Evolutionary conservation across 2,113 vertebrate genomes (phyloP).

Genomic region (Mobula hypostoma): DNA sequence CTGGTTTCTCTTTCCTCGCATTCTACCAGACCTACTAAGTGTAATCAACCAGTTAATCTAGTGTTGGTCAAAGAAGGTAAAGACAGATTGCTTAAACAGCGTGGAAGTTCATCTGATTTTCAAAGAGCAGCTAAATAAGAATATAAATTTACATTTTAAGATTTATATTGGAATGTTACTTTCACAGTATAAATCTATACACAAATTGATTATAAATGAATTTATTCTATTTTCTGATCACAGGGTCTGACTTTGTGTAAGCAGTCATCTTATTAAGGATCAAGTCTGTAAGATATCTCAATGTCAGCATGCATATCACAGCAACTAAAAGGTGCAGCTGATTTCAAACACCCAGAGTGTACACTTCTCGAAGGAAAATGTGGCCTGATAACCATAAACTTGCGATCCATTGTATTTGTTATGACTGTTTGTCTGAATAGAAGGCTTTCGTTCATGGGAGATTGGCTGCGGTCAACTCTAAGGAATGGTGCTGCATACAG

Average conservation of each 20-base stretch:
- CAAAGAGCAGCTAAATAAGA: too few relatives aligned
- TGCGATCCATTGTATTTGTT: constrained; percentile 29
- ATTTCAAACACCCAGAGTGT: constrained; percentile 36
- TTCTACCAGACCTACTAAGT: too few relatives aligned
- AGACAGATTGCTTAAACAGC: neutral
- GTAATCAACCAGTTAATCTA: neutral
- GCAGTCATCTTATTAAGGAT: neutral
- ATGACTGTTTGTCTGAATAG: constrained; percentile 30
- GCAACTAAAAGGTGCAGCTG: neutral
- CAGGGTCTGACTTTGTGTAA: neutral
- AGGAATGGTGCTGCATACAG: constrained; percentile 56
- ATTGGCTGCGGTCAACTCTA: neutral
- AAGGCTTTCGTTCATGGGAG: constrained; percentile 30
- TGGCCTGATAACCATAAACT: neutral
- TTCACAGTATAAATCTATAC: neutral
- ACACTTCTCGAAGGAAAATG: constrained; percentile 21
- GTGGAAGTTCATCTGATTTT: neutral
- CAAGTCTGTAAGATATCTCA: neutral
- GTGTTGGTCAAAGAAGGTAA: neutral
- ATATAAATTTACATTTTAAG: too few relatives aligned
- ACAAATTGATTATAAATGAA: constrained; percentile 8
- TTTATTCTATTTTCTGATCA: neutral
- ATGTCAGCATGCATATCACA: constrained; percentile 9
- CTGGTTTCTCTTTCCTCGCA: too few relatives aligned
- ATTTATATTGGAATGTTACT: neutral